Percentiles rank a stretch among this genome's conserved stretches.
These are phyloP conservation scores for Ginglymostoma cirratum DNA, from an alignment of 2,113 vertebrate genomes.

Conservation along the genomic window DNA sequence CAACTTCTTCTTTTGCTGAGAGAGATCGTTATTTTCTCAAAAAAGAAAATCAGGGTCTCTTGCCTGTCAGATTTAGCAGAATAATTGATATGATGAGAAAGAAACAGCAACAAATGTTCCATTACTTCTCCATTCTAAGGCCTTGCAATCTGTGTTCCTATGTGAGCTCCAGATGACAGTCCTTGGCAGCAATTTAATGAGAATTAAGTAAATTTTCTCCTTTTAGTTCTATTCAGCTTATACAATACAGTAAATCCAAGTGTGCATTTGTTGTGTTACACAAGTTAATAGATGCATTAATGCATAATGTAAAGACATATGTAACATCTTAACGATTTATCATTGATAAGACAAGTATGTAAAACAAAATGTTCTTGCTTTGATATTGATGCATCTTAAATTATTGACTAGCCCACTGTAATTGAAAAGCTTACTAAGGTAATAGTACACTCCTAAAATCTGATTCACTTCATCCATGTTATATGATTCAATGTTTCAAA, in stretches of 20 bases:
- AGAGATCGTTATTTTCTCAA: neutral
- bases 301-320: neutral
- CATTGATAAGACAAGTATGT: neutral
- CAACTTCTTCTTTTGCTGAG: neutral
- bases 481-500: no score
- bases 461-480: neutral
- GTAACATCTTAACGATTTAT: neutral
- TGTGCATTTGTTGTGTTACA: neutral
- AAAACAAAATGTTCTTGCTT: neutral
- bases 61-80: slow-evolving; percentile 23
- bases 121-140: neutral
- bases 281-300: neutral
- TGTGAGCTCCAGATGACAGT: neutral
- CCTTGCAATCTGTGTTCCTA: neutral
- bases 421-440: neutral
- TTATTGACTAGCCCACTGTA: neutral
- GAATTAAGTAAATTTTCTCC: neutral
- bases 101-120: neutral
- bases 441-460: neutral
- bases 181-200: neutral
- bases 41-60: neutral
- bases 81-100: slow-evolving; percentile 25
- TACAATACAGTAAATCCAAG: neutral
- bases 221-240: neutral
- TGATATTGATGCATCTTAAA: neutral